A percentile compares a stretch with the other conserved stretches of the same genome.
phyloP scores from a whole-genome alignment of 2,797 vertebrate species.

The Falco biarmicus region DNA sequence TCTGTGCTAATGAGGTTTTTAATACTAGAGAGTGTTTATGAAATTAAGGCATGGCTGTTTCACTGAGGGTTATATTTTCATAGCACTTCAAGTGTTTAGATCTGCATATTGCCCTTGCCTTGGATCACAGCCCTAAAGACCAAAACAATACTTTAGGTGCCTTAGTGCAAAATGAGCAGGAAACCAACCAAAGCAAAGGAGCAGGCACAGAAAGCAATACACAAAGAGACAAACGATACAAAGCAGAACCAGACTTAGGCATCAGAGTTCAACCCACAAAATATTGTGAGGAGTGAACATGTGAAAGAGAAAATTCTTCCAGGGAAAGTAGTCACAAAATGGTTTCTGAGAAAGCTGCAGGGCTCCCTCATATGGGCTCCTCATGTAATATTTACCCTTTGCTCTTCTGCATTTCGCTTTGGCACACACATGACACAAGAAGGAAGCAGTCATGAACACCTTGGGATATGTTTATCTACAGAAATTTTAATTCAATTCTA shows the following conservation, averaged over 20 bases:
- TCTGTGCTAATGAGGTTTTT: not conserved
- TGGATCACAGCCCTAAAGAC: not conserved
- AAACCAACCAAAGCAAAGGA: slow-evolving; percentile 30
- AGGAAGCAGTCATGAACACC: not conserved
- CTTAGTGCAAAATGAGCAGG: not conserved
- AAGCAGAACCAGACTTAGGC: slow-evolving; percentile 52
- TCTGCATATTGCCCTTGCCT: not conserved
- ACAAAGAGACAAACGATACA: slow-evolving; percentile 58
- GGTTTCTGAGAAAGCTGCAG: slow-evolving; percentile 61
- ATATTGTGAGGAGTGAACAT: slow-evolving; percentile 16
- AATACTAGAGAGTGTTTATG: not conserved
- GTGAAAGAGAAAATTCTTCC: slow-evolving; percentile 7
- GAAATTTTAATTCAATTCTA: not conserved
- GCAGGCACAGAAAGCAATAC: slow-evolving; percentile 37
- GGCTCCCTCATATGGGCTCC: slow-evolving; percentile 67
- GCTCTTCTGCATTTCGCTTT: not conserved
- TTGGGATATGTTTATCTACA: not conserved
- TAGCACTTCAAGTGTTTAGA: not conserved
- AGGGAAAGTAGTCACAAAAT: slow-evolving; percentile 12
- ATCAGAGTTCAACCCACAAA: slow-evolving; percentile 58
- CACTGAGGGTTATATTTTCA: not conserved
- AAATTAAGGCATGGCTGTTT: not conserved
- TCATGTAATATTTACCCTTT: slow-evolving; percentile 38
- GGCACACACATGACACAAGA: not conserved
- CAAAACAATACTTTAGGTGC: not conserved